Evolutionary conservation across 2,113 vertebrate species (phyloP).

Genomic region (Peucedramus taeniatus): DNA sequence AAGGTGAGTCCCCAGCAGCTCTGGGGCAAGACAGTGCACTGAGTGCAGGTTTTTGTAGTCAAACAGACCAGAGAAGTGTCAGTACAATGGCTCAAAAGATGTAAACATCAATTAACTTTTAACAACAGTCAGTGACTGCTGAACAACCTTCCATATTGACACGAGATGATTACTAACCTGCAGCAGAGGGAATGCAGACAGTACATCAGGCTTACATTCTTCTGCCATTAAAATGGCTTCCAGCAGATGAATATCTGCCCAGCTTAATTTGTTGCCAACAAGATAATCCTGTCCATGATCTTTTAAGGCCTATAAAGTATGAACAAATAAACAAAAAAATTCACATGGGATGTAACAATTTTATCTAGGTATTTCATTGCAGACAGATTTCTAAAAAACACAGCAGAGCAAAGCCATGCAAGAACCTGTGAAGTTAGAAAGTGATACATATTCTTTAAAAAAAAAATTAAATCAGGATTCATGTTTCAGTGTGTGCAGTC

Average conservation of each 20-base stretch:
- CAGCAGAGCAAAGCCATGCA: not conserved
- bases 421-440: not conserved
- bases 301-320: slow-evolving; percentile 72
- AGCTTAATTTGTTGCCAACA: slow-evolving; percentile 82
- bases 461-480: not conserved
- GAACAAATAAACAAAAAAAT: not conserved
- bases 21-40: not conserved
- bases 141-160: not conserved
- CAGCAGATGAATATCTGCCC: slow-evolving; percentile 84
- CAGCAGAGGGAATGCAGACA: slow-evolving; percentile 73
- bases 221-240: slow-evolving; percentile 85
- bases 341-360: not conserved
- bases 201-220: slow-evolving; percentile 73
- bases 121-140: not conserved
- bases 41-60: not conserved
- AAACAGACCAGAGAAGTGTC: not conserved
- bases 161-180: slow-evolving; percentile 37
- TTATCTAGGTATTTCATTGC: not conserved
- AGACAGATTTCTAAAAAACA: not conserved
- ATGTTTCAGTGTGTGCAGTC: not conserved
- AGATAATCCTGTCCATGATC: slow-evolving; percentile 75
- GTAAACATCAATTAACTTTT: not conserved
- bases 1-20: not conserved
- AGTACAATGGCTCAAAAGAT: not conserved
- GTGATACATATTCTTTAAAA: not conserved